These are phyloP conservation scores for Phaetusa simplex DNA, from an alignment of 2,113 vertebrate species.

Conservation along the genomic window DNA sequence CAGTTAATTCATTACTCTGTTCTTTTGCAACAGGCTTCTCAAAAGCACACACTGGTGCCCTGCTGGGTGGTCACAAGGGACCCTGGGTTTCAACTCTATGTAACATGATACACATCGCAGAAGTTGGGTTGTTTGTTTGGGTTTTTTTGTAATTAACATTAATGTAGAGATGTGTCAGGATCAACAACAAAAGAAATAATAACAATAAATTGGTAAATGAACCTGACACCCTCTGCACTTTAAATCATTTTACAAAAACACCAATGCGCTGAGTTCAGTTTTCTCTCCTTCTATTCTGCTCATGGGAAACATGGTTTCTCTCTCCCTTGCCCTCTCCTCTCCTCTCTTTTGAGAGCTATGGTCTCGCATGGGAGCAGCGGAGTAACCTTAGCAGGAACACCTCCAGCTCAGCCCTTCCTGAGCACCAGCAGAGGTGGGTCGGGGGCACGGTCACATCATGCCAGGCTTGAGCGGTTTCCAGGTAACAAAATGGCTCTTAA, in stretches of 20 bases:
- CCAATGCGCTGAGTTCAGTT: fast-evolving
- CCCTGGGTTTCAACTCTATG: not conserved
- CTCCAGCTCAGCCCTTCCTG: not conserved
- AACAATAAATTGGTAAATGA: not conserved
- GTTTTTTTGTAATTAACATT: not conserved
- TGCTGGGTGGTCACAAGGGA: not conserved
- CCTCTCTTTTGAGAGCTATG: not conserved
- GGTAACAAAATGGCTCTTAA: conserved; percentile 10
- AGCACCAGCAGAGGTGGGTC: not conserved
- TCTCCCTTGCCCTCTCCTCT: not conserved
- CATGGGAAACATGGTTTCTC: not conserved
- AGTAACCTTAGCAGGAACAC: not conserved
- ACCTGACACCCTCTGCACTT: not conserved
- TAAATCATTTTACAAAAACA: not conserved
- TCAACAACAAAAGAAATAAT: not conserved
- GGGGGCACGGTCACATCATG: fast-evolving
- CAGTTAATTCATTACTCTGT: not conserved
- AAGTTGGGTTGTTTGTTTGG: not conserved
- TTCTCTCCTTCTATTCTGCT: not conserved
- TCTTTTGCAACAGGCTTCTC: not conserved
- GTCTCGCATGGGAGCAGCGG: not conserved
- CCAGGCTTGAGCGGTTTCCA: not conserved
- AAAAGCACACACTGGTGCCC: not conserved
- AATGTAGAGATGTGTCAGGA: not conserved
- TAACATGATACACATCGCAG: not conserved